phyloP scores from a whole-genome alignment of 2,888 invertebrate genomes.

The Nycteola revayana region DNA sequence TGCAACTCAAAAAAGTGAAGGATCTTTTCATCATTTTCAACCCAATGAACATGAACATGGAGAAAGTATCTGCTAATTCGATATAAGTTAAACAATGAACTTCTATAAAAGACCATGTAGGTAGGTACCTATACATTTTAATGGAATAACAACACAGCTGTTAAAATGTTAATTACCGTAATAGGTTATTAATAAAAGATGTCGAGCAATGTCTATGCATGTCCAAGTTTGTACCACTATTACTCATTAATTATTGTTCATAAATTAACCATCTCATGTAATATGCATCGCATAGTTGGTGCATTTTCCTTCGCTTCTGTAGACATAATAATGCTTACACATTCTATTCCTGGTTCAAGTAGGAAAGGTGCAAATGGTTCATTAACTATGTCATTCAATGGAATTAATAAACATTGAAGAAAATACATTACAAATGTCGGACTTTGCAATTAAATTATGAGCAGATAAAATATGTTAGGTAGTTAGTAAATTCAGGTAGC shows the following conservation, averaged over 20 bases:
- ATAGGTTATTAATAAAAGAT: slow-evolving; percentile 16
- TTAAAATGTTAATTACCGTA: slow-evolving; percentile 17
- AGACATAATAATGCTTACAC: slow-evolving; percentile 16
- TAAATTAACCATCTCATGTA: slow-evolving; percentile 32
- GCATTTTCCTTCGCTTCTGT: slow-evolving; percentile 27
- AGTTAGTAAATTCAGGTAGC: too few relatives aligned
- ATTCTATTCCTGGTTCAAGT: slow-evolving; percentile 18
- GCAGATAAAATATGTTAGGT: too few relatives aligned
- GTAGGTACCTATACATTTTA: slow-evolving; percentile 7
- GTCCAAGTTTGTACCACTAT: slow-evolving; percentile 13
- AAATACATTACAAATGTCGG: too few relatives aligned
- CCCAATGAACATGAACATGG: too few relatives aligned
- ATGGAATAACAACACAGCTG: slow-evolving; percentile 7
- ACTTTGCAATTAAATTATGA: too few relatives aligned
- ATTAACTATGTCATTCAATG: too few relatives aligned
- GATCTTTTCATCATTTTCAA: too few relatives aligned
- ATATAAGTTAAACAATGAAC: too few relatives aligned
- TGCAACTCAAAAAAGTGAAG: too few relatives aligned
- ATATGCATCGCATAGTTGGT: slow-evolving; percentile 30
- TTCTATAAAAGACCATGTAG: too few relatives aligned
- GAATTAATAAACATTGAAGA: too few relatives aligned
- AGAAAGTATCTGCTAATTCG: too few relatives aligned
- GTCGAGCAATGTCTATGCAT: slow-evolving; percentile 18
- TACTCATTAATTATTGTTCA: slow-evolving; percentile 25
- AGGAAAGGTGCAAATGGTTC: not conserved